Evolutionary conservation across 2,797 vertebrate species (phyloP).

Genomic region (Gallinago nigripennis): DNA sequence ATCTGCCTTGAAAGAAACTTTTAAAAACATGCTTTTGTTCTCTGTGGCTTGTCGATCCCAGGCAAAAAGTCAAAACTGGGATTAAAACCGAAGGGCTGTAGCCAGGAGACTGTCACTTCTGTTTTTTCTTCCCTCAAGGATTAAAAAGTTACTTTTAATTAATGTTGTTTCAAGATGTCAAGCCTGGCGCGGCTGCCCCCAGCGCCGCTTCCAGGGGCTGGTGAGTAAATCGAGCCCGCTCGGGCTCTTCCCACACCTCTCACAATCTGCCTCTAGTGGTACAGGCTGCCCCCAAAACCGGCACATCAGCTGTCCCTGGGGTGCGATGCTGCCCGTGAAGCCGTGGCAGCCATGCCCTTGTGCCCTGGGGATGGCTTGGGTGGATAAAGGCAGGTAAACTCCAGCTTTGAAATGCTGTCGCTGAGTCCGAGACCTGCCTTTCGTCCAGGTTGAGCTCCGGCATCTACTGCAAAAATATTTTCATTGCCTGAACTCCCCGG

Average conservation of each 20-base stretch:
- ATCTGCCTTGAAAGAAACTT: constrained; percentile 15
- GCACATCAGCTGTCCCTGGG: not conserved
- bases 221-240: not conserved
- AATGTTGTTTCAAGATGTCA: constrained; percentile 47
- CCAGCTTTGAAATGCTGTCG: not conserved
- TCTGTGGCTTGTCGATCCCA: not conserved
- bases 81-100: not conserved
- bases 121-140: constrained; percentile 33
- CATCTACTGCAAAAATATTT: constrained; percentile 39
- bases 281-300: rapidly evolving
- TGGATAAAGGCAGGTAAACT: not conserved
- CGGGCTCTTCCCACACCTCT: not conserved
- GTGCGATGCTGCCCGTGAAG: not conserved
- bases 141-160: constrained; percentile 62
- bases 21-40: constrained; percentile 42
- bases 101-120: constrained; percentile 46
- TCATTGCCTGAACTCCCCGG: not conserved
- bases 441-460: not conserved
- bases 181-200: not conserved
- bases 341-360: rapidly evolving
- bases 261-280: not conserved
- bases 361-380: not conserved
- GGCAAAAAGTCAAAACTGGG: constrained; percentile 45
- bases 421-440: rapidly evolving
- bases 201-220: not conserved